These are phyloP conservation scores for Sesia apiformis DNA, from an alignment of 2,888 invertebrate species.

Conservation along the genomic window DNA sequence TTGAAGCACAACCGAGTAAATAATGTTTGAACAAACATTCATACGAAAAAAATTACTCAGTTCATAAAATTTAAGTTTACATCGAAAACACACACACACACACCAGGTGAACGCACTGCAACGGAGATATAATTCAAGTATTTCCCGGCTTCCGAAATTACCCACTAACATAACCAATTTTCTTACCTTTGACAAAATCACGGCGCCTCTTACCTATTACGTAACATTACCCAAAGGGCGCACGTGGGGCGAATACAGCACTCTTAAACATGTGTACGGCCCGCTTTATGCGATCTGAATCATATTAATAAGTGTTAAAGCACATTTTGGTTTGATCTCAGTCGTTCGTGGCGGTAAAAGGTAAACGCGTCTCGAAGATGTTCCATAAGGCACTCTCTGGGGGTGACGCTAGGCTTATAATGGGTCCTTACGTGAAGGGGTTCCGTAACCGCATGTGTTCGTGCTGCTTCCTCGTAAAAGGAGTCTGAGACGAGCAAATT, in stretches of 20 bases:
- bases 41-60: too few relatives aligned
- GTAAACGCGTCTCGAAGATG: conserved; percentile 23
- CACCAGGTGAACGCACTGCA: not conserved
- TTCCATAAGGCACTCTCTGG: conserved; percentile 43
- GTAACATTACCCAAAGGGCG: conserved; percentile 71
- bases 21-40: too few relatives aligned
- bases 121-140: conserved; percentile 45
- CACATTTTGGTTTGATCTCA: conserved; percentile 33
- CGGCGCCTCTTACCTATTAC: conserved; percentile 60
- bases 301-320: conserved; percentile 53
- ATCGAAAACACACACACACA: not conserved
- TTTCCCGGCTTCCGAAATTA: conserved; percentile 49
- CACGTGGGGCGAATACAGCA: conserved; percentile 55
- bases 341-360: conserved; percentile 27
- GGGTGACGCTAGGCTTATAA: conserved; percentile 48
- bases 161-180: conserved; percentile 70
- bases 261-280: conserved; percentile 29
- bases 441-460: conserved; percentile 37
- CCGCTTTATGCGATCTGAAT: conserved; percentile 37
- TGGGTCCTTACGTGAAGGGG: conserved; percentile 33
- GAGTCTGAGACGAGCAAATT: conserved; percentile 59
- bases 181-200: conserved; percentile 74
- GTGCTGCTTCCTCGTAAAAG: conserved; percentile 35
- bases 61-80: too few relatives aligned
- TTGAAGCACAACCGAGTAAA: too few relatives aligned